Percentiles rank a stretch among this genome's conserved stretches.
phyloP scores from a whole-genome alignment of 2,888 invertebrate genomes.

The Pachydiplax longipennis region DNA sequence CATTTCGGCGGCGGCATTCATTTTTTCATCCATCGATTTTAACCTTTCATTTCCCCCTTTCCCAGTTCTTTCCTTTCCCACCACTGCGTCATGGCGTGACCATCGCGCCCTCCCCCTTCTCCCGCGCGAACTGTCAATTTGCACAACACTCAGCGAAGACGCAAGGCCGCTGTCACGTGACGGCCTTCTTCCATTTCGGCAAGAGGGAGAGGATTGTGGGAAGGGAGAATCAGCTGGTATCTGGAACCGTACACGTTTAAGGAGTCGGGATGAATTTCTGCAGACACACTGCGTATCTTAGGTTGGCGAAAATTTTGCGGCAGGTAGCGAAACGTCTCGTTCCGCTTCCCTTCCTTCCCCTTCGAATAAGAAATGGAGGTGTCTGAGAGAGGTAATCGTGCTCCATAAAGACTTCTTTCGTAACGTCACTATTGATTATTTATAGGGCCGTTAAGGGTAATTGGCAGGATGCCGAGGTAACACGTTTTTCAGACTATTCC shows the following conservation, averaged over 20 bases:
- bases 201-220: not conserved
- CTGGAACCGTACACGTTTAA: not conserved
- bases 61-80: not conserved
- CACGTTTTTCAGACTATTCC: not conserved
- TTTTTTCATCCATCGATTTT: not conserved
- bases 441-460: not conserved
- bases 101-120: not conserved
- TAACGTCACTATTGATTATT: not conserved
- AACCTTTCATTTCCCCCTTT: not conserved
- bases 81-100: not conserved
- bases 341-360: not conserved
- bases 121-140: not conserved
- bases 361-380: not conserved
- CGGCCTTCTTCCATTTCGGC: not conserved
- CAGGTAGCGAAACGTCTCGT: not conserved
- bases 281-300: not conserved
- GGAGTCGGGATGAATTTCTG: not conserved
- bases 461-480: not conserved
- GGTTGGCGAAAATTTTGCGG: not conserved
- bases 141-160: not conserved
- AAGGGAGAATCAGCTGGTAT: not conserved
- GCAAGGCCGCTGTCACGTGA: not conserved
- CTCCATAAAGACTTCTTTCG: not conserved
- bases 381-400: not conserved
- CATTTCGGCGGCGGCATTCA: not conserved